Percentiles rank a stretch among this genome's conserved stretches.
These are phyloP conservation scores for Tetropium fuscum DNA, from an alignment of 2,888 invertebrate genomes.

Conservation along the genomic window DNA sequence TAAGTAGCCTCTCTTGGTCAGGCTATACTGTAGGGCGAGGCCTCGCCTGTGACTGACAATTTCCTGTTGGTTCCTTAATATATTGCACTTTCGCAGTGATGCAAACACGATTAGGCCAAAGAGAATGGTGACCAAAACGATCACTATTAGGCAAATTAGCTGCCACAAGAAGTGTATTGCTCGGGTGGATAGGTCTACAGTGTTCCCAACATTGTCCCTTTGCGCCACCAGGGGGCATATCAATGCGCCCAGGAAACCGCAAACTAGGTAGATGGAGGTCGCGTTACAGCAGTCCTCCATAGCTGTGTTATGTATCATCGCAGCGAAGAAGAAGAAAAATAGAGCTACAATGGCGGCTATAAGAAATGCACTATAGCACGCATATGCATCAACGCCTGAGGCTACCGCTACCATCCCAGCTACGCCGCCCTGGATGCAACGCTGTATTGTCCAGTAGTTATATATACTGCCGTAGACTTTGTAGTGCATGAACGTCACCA, in stretches of 20 bases:
- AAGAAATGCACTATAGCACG: constrained; percentile 49
- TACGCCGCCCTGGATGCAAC: constrained; percentile 60
- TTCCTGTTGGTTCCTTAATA: constrained; percentile 42
- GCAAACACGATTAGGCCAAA: constrained; percentile 38
- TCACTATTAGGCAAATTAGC: constrained; percentile 38
- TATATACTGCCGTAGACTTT: constrained; percentile 54
- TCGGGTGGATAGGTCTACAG: background rate
- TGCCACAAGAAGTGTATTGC: constrained; percentile 44
- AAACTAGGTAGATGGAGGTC: constrained; percentile 55
- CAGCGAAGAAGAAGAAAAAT: constrained; percentile 53
- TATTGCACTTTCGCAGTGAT: constrained; percentile 26
- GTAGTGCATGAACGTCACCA: constrained; percentile 41
- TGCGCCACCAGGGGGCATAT: constrained; percentile 52
- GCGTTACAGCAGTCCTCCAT: constrained; percentile 63
- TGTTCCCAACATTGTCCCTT: constrained; percentile 34
- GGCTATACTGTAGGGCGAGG: constrained; percentile 35
- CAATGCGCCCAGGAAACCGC: constrained; percentile 55
- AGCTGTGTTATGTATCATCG: constrained; percentile 54
- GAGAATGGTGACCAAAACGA: constrained; percentile 30
- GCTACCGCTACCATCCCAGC: constrained; percentile 59
- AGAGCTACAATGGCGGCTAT: constrained; percentile 45
- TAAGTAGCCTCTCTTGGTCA: constrained; percentile 38
- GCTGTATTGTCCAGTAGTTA: constrained; percentile 60
- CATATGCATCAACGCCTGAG: constrained; percentile 57
- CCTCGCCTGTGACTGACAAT: constrained; percentile 44